These are phyloP conservation scores for Panzeria rudis DNA, from an alignment of 2,888 invertebrate species.

Conservation along the genomic window DNA sequence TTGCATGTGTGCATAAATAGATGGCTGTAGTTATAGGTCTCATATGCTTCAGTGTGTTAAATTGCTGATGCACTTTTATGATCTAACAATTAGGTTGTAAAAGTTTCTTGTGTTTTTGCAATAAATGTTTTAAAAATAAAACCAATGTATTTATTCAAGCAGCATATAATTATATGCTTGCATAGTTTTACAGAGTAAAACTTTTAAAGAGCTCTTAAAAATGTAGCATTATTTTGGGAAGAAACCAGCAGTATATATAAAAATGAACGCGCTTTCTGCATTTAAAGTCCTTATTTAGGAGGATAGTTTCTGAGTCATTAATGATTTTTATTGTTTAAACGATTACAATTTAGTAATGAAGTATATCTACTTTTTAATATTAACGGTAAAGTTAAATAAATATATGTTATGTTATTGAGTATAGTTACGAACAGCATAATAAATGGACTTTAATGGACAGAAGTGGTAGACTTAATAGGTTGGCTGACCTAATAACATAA, in stretches of 20 bases:
- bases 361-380: too few relatives aligned
- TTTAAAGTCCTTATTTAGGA: background rate
- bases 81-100: slow-evolving; percentile 61
- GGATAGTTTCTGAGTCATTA: background rate
- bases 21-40: slow-evolving; percentile 3
- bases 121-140: slow-evolving; percentile 34
- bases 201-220: slow-evolving; percentile 16
- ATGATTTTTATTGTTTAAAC: too few relatives aligned
- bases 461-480: too few relatives aligned
- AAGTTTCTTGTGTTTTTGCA: slow-evolving; percentile 10
- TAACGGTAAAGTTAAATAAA: too few relatives aligned
- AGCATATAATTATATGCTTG: slow-evolving; percentile 53
- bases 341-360: too few relatives aligned
- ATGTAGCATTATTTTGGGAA: background rate
- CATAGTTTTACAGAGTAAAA: slow-evolving; percentile 18
- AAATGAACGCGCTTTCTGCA: background rate
- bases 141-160: slow-evolving; percentile 39
- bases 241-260: background rate
- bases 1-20: background rate
- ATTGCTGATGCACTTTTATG: slow-evolving; percentile 63
- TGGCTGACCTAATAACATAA: too few relatives aligned
- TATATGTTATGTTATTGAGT: too few relatives aligned
- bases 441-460: too few relatives aligned
- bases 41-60: slow-evolving; percentile 8
- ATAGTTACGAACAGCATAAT: too few relatives aligned